These are phyloP conservation scores for Catocala nupta DNA, from an alignment of 2,888 invertebrate species.

Conservation along the genomic window DNA sequence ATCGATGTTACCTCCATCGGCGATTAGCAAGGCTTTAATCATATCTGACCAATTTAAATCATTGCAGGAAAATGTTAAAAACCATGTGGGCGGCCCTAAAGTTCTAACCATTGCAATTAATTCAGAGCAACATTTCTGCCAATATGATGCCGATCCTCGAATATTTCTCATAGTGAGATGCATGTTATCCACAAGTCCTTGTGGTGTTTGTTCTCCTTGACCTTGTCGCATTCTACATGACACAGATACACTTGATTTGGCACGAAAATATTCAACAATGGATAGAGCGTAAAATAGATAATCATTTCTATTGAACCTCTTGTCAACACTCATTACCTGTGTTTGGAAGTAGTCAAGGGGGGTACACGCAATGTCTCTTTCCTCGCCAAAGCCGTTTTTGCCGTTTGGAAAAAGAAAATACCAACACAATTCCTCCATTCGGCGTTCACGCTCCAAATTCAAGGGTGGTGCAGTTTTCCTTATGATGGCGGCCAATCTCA, in stretches of 20 bases:
- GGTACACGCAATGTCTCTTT: slow-evolving; percentile 27
- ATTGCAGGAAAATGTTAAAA: slow-evolving; percentile 53
- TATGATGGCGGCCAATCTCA: slow-evolving; percentile 21
- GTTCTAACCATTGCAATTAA: too few relatives aligned
- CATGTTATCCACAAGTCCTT: slow-evolving; percentile 26
- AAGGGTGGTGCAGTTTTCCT: slow-evolving; percentile 24
- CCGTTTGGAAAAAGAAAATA: slow-evolving; percentile 48
- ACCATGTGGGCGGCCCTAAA: too few relatives aligned
- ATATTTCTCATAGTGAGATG: slow-evolving; percentile 8
- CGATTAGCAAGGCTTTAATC: slow-evolving; percentile 54
- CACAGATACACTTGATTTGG: slow-evolving; percentile 51
- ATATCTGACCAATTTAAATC: slow-evolving; percentile 59
- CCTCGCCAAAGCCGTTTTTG: slow-evolving; percentile 46
- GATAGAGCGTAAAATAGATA: slow-evolving; percentile 60
- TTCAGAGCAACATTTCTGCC: slow-evolving; percentile 41
- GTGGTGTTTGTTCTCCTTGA: slow-evolving; percentile 31
- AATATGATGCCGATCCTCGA: slow-evolving; percentile 38
- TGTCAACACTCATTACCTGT: slow-evolving; percentile 45
- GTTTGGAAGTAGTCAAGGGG: slow-evolving; percentile 43
- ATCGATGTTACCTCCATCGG: slow-evolving; percentile 7
- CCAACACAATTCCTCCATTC: slow-evolving; percentile 37
- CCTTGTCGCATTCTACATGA: slow-evolving; percentile 50
- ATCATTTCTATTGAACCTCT: slow-evolving; percentile 43
- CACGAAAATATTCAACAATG: slow-evolving; percentile 49
- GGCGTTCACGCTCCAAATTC: slow-evolving; percentile 23